These are phyloP conservation scores for Dione vanillae DNA, from an alignment of 2,888 invertebrate genomes.

Conservation along the genomic window DNA sequence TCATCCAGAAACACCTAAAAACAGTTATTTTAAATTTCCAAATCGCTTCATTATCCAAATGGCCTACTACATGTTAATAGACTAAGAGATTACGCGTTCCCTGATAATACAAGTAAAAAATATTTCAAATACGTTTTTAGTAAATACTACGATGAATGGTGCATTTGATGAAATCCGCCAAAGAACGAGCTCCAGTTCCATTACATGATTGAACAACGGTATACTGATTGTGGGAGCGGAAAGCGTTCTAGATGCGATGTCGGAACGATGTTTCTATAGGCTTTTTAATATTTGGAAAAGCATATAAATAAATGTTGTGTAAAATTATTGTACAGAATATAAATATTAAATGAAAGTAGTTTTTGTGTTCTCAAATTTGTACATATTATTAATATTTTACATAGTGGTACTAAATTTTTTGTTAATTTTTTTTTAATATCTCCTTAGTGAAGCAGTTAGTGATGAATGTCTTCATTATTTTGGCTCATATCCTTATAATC, in stretches of 20 bases:
- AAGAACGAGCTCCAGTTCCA: slow-evolving; percentile 50
- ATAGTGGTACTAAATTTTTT: too few species aligned
- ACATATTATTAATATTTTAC: too few species aligned
- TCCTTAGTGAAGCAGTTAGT: too few species aligned
- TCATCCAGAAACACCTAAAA: background rate
- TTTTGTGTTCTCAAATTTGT: background rate
- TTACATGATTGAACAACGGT: slow-evolving; percentile 50
- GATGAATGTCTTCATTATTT: too few species aligned
- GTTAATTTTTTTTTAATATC: too few species aligned
- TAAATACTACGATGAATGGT: slow-evolving; percentile 45
- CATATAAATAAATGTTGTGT: slow-evolving; percentile 17
- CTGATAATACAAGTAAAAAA: slow-evolving; percentile 47
- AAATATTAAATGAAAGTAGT: slow-evolving; percentile 1
- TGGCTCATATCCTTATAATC: too few species aligned
- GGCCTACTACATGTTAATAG: slow-evolving; percentile 37
- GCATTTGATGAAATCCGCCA: slow-evolving; percentile 51
- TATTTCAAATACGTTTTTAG: slow-evolving; percentile 49
- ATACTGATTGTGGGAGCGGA: slow-evolving; percentile 40
- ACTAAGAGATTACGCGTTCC: slow-evolving; percentile 42
- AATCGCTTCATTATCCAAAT: slow-evolving; percentile 35
- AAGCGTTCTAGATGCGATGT: slow-evolving; percentile 36
- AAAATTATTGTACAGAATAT: slow-evolving; percentile 13
- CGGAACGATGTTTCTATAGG: slow-evolving; percentile 7
- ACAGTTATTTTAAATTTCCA: slow-evolving; percentile 20
- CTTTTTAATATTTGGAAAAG: slow-evolving; percentile 10